phyloP scores from a whole-genome alignment of 2,888 invertebrate species.

The Acanthopleura granulata region DNA sequence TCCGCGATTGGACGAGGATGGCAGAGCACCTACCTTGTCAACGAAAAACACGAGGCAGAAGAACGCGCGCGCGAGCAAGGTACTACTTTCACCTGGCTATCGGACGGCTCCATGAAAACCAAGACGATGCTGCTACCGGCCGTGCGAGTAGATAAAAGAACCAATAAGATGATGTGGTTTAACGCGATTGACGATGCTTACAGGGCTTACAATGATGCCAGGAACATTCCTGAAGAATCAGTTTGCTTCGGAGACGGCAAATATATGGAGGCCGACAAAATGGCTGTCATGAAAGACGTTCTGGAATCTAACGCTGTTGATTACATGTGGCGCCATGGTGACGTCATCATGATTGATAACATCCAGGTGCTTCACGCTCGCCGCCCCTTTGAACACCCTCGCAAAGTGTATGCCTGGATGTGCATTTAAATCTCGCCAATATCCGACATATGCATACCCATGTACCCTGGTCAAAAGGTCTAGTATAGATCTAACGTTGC shows the following conservation, averaged over 20 bases:
- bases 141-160: conserved; percentile 39
- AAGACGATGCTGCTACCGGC: conserved; percentile 46
- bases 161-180: conserved; percentile 52
- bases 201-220: conserved; percentile 48
- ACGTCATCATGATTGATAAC: conserved; percentile 55
- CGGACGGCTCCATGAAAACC: conserved; percentile 48
- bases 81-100: conserved; percentile 44
- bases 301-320: conserved; percentile 44
- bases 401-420: conserved; percentile 48
- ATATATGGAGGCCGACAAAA: conserved; percentile 42
- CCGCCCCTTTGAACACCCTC: conserved; percentile 47
- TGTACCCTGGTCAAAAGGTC: no score
- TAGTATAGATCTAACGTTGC: no score
- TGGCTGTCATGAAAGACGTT: conserved; percentile 39
- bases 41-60: conserved; percentile 42
- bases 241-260: conserved; percentile 50
- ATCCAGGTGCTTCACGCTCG: conserved; percentile 49
- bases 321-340: conserved; percentile 48
- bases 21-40: conserved; percentile 51
- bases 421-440: conserved; percentile 25
- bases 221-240: conserved; percentile 50
- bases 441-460: no score
- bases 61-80: conserved; percentile 42
- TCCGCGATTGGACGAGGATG: conserved; percentile 57
- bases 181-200: conserved; percentile 56